phyloP scores from a whole-genome alignment of 2,113 vertebrate species.

The Ciconia maguari region DNA sequence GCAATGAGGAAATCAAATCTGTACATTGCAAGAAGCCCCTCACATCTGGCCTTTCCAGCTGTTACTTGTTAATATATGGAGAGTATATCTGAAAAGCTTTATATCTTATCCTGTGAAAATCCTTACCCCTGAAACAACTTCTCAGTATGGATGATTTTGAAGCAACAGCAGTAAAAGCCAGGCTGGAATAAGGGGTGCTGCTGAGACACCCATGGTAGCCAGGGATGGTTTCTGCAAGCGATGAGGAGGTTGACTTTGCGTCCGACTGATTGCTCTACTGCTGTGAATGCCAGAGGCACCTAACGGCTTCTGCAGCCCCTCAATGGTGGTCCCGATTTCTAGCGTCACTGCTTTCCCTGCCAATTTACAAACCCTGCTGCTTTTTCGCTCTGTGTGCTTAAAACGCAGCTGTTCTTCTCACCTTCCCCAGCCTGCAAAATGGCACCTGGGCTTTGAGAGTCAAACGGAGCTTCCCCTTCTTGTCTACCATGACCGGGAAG shows the following conservation, averaged over 20 bases:
- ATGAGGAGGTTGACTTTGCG: not conserved
- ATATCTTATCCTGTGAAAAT: not conserved
- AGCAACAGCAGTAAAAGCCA: not conserved
- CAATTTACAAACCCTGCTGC: not conserved
- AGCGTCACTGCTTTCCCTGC: not conserved
- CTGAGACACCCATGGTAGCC: not conserved
- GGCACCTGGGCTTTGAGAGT: not conserved
- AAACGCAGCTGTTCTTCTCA: not conserved
- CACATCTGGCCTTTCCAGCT: not conserved
- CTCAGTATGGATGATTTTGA: not conserved
- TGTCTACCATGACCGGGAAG: accelerated
- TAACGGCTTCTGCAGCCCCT: not conserved
- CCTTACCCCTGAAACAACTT: not conserved
- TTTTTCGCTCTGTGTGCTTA: not conserved
- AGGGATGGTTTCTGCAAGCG: not conserved
- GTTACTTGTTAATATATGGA: not conserved
- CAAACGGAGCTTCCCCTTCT: not conserved
- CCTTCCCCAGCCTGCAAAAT: not conserved
- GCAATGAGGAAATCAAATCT: not conserved
- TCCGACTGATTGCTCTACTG: accelerated
- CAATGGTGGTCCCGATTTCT: accelerated
- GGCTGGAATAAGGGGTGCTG: not conserved
- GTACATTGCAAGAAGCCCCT: not conserved
- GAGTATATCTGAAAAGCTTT: not conserved
- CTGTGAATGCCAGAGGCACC: not conserved